Evolutionary conservation across 1,140 invertebrate genomes (phyloP), one percentile per base, ranked within the genome.

Genomic region (Drosophila tani): DNA sequence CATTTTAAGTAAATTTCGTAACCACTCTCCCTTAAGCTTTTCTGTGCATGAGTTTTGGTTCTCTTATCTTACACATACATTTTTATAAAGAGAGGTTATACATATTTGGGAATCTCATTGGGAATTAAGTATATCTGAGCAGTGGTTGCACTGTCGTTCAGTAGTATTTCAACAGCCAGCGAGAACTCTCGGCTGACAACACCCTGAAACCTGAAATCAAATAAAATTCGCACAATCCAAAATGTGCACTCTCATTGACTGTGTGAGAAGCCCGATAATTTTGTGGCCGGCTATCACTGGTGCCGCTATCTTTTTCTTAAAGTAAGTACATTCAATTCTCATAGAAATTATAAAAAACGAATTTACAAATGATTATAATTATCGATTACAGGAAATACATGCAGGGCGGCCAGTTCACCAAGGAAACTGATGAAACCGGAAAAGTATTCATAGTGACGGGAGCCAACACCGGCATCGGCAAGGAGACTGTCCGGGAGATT

Each of bases 191-290:
- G 29, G 5, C 55, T 35, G 51, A 32, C 41, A 58, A 21, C 29
- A 53, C 7, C 40, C 14, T 1, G 7, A 46, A 32, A 5, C 14
- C 29, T 9, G 29, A 53, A 38, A 4, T 3, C 21, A 24, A 17
- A n/a, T 3, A 35, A 46, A 29, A n/a, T 50, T 29, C 2, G 19
- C 11, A 7, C 17, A 27, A 46, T 29, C 17, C 4, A 63, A 47
- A 75, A 75, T 75, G 71, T 53, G 69, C 56, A 47, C 29, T 53
- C 49, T 74, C 27, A 35, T 63, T 3, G 69, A 63, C 29, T 75
- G 57, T 49, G 19, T 75, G 50, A n/a, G 63, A 2, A 47, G 71
- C 38, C 71, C 71, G 6, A 7, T 62, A 5, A 6, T 75, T 35
- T 17, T 71, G 45, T 77, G 75, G 75, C 47, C 64, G 7, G 74